Percentiles rank a stretch among this genome's conserved stretches.
These are phyloP conservation scores for Heteromormyrus szaboi DNA, from an alignment of 2,797 vertebrate species.

Conservation along the genomic window DNA sequence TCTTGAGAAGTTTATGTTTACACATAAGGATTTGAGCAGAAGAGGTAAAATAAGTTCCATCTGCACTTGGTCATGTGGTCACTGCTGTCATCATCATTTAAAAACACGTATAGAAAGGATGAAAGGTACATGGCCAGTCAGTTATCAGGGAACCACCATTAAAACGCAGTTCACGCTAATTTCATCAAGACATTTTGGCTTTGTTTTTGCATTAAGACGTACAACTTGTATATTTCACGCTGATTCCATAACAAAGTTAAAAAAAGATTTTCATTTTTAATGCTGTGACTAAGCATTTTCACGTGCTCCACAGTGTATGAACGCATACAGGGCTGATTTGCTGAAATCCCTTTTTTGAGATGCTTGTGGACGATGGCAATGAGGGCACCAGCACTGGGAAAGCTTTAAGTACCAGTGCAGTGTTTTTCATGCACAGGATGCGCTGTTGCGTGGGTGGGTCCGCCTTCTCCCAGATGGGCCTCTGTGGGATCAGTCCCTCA, in stretches of 20 bases:
- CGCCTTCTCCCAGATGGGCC: background rate
- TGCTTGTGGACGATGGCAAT: background rate
- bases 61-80: background rate
- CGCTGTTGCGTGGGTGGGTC: background rate
- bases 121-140: background rate
- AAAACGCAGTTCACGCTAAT: background rate
- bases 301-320: background rate
- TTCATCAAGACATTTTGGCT: background rate
- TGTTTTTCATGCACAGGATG: background rate
- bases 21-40: background rate
- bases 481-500: conserved; percentile 49
- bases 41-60: background rate
- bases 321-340: background rate
- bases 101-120: background rate
- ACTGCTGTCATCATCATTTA: background rate
- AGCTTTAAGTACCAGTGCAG: background rate
- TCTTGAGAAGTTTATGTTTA: background rate
- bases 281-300: background rate
- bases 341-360: background rate
- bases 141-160: background rate
- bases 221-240: background rate
- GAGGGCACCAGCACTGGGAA: background rate
- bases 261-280: background rate
- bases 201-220: background rate
- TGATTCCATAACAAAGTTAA: background rate